Conservation (phyloP, 2,113 vertebrate genomes). For the Sula dactylatra region DNA sequence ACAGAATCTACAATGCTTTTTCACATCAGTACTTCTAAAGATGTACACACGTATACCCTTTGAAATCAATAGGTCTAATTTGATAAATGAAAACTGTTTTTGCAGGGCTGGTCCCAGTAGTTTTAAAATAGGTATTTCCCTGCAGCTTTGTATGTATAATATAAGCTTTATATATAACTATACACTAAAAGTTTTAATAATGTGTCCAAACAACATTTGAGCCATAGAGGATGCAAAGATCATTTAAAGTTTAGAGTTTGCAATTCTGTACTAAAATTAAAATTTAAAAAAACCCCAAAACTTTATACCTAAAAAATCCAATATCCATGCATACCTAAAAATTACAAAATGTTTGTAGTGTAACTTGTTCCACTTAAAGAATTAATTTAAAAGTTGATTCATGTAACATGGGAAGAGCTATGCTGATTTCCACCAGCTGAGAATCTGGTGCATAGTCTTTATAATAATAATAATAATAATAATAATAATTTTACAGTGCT, state of each 20-base stretch:
- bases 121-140: neutral
- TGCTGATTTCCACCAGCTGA: neutral
- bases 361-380: neutral
- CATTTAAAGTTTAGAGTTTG: neutral
- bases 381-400: neutral
- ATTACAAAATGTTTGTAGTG: neutral
- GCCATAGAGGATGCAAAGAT: neutral
- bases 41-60: neutral
- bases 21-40: neutral
- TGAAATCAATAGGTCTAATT: neutral
- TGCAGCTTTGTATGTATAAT: neutral
- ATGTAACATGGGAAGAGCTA: neutral
- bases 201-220: neutral
- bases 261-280: neutral
- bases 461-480: neutral
- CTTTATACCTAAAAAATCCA: neutral
- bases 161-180: neutral
- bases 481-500: neutral
- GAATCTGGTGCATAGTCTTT: neutral
- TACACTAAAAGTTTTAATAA: neutral
- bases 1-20: neutral
- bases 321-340: neutral
- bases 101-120: neutral
- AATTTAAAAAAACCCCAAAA: accelerated
- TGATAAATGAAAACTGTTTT: neutral